phyloP scores from a whole-genome alignment of 1,140 invertebrate species.

The Latrodectus geometricus region DNA sequence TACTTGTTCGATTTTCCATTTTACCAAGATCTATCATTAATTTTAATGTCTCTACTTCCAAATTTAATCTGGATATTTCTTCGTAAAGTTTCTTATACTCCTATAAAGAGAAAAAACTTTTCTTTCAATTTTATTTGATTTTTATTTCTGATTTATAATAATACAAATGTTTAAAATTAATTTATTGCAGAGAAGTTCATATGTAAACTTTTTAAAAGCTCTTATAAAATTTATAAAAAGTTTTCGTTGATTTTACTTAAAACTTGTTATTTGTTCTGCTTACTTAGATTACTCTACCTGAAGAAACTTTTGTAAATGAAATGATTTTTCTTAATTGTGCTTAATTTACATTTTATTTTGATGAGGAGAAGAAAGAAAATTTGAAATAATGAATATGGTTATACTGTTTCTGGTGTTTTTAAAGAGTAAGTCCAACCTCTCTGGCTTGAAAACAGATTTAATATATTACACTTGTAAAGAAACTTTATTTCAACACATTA shows the following conservation, averaged over 20 bases:
- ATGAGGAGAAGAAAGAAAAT: too few species aligned
- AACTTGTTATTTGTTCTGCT: neutral
- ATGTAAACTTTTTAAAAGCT: too few species aligned
- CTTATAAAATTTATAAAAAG: neutral
- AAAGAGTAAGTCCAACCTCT: too few species aligned
- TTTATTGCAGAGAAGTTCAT: too few species aligned
- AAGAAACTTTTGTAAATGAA: neutral
- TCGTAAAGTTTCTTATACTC: constrained; percentile 31
- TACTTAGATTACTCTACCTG: neutral
- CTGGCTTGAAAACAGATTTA: too few species aligned
- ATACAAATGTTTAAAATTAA: neutral
- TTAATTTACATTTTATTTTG: too few species aligned
- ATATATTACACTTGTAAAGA: too few species aligned
- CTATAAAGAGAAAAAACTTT: neutral
- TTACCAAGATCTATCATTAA: constrained; percentile 27
- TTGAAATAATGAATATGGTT: too few species aligned
- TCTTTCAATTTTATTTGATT: too few species aligned
- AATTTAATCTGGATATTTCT: constrained; percentile 10
- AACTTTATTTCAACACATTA: too few species aligned
- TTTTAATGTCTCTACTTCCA: constrained; percentile 23
- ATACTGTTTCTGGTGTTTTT: too few species aligned
- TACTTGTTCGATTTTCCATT: constrained; percentile 23
- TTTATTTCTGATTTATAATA: neutral
- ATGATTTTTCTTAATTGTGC: neutral
- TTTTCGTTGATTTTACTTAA: neutral